These are phyloP conservation scores for Drosophila nr. medialis DNA, from an alignment of 2,888 invertebrate species.

Conservation along the genomic window DNA sequence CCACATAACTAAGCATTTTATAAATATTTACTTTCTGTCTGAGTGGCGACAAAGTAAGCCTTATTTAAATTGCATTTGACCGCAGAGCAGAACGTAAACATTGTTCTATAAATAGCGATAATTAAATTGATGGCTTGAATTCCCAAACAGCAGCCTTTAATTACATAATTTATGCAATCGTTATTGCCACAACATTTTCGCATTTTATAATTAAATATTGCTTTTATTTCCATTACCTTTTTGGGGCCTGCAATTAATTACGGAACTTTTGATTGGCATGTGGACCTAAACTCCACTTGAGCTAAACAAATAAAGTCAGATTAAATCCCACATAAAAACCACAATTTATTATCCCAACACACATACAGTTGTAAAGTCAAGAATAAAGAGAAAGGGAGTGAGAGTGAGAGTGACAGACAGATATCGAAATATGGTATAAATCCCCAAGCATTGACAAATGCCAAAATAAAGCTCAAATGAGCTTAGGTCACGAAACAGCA, in stretches of 20 bases:
- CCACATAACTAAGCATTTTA: constrained; percentile 27
- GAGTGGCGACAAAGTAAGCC: neutral
- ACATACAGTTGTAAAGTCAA: constrained; percentile 3
- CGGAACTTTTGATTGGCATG: neutral
- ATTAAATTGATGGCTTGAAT: constrained; percentile 60
- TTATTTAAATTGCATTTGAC: constrained; percentile 42
- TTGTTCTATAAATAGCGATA: constrained; percentile 49
- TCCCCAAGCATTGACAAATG: constrained; percentile 78
- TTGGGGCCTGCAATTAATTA: constrained; percentile 15
- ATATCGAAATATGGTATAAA: constrained; percentile 64
- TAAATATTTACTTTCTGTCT: constrained; percentile 52
- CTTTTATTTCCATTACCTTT: neutral
- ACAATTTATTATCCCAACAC: constrained; percentile 69
- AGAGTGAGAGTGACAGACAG: constrained; percentile 10
- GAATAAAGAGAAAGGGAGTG: neutral
- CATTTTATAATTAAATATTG: constrained; percentile 16
- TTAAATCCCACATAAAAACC: constrained; percentile 63
- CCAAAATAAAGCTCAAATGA: constrained; percentile 77
- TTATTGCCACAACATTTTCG: neutral
- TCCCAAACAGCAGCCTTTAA: constrained; percentile 39
- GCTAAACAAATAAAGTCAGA: constrained; percentile 71
- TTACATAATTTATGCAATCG: constrained; percentile 52
- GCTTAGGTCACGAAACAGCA: constrained; percentile 59
- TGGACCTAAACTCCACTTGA: constrained; percentile 42
- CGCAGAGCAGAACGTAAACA: constrained; percentile 29